phyloP scores from a whole-genome alignment of 1,140 invertebrate species.

The Drosophila cardini region DNA sequence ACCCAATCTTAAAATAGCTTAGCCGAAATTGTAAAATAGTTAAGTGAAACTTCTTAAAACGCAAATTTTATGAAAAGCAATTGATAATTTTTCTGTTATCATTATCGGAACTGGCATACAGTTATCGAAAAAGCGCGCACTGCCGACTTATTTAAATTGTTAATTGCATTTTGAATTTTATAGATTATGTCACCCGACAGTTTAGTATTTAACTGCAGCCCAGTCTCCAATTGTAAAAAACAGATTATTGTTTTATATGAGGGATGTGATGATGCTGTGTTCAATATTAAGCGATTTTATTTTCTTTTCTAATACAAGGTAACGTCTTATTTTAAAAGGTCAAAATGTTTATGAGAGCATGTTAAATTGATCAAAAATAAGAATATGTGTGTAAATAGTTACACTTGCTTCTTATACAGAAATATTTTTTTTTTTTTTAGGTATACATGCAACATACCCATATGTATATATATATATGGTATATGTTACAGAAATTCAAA shows the following conservation, averaged over 20 bases:
- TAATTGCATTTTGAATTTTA: too few species aligned
- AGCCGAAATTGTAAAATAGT: too few species aligned
- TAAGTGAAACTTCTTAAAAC: too few species aligned
- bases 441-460: conserved; percentile 52
- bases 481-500: conserved; percentile 48
- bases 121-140: too few species aligned
- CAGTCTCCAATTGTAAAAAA: not conserved
- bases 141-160: too few species aligned
- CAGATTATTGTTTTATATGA: conserved; percentile 12
- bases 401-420: conserved; percentile 54
- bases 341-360: conserved; percentile 60
- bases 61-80: too few species aligned
- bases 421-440: conserved; percentile 47
- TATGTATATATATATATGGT: conserved; percentile 20
- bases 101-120: too few species aligned
- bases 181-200: too few species aligned
- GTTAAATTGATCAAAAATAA: conserved; percentile 60
- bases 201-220: not conserved
- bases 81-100: too few species aligned
- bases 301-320: conserved; percentile 63
- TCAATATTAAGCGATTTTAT: conserved; percentile 46
- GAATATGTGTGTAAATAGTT: conserved; percentile 46
- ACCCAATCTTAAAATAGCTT: too few species aligned
- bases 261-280: conserved; percentile 16
- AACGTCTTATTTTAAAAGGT: conserved; percentile 62